Evolutionary conservation across 2,113 vertebrate genomes (phyloP), one percentile per base, ranked within the genome.

Genomic region (Hyla sarda): DNA sequence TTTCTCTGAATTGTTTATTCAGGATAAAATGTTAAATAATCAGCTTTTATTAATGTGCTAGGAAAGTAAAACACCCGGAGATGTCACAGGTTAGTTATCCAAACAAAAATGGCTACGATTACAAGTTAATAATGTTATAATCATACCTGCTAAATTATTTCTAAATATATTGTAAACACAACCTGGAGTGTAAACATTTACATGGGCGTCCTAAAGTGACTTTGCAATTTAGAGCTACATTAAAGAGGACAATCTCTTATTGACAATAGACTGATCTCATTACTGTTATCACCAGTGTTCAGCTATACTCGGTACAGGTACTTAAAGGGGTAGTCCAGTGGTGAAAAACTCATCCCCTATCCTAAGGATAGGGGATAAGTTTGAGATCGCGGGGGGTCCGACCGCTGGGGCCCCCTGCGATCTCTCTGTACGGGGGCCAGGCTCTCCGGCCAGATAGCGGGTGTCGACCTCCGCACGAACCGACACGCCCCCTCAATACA

Each of bases 1-100:
- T 76, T 52, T 11, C 45, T 28, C 17, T 10, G n/a, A 76, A 58
- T 12, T 34, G 32, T 80, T 76, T 76, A 76, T 76, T 52, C 67
- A 76, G 45, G 25, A 67, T 67, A 50, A 48, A 19, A 47, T 17
- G 7, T 82, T n/a, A 7, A 7, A 67, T 82, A 28, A 16, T 9
- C 19, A 34, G 48, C 3, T 6, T 3, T n/a, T 12, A 80, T 80
- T 41, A n/a, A 37, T 14, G 23, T 62, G n/a, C n/a, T 32, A 60
- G 23, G 32, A 28, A 47, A 67, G n/a, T 5, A 48, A 48, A n/a
- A 10, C 41, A 67, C n/a, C 37, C 2, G n/a, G 60, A 48, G 60
- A 82, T 13, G 11, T 67, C 60, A 13, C n/a, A 0, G 7, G 14
- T 47, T 30, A 9, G 13, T 45, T 76, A 52, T 28, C 45, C 14